These are phyloP conservation scores for Ivindomyrus marchei DNA, from an alignment of 2,113 vertebrate species.

Conservation along the genomic window DNA sequence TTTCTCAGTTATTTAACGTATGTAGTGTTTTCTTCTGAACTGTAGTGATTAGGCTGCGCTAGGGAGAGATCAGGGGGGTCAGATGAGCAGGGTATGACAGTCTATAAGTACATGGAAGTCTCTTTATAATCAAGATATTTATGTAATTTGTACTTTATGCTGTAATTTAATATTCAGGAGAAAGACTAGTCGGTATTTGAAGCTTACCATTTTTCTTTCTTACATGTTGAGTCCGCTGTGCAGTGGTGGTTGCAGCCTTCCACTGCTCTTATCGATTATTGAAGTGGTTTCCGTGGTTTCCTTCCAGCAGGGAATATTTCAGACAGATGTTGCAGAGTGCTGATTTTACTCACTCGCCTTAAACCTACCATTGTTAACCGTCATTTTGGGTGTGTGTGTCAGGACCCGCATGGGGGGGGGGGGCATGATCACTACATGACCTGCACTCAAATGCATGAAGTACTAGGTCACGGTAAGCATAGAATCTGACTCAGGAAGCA, in stretches of 20 bases:
- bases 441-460: not conserved
- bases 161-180: not conserved
- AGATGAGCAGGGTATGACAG: too few relatives aligned
- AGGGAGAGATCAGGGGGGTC: too few relatives aligned
- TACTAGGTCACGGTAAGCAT: not conserved
- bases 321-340: not conserved
- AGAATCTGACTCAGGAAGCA: not conserved
- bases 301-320: not conserved
- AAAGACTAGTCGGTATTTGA: not conserved
- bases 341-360: not conserved
- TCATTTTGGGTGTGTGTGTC: too few relatives aligned
- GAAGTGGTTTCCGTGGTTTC: not conserved
- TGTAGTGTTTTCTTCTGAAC: too few relatives aligned
- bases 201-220: not conserved
- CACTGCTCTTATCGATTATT: not conserved
- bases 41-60: too few relatives aligned
- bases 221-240: not conserved
- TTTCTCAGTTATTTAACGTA: too few relatives aligned
- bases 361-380: not conserved
- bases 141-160: not conserved
- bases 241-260: not conserved
- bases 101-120: not conserved
- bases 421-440: not conserved
- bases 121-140: not conserved
- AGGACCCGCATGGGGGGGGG: too few relatives aligned